Base-by-base conservation (phyloP, 2,888 invertebrate species). In the Lochmaea capreae region DNA sequence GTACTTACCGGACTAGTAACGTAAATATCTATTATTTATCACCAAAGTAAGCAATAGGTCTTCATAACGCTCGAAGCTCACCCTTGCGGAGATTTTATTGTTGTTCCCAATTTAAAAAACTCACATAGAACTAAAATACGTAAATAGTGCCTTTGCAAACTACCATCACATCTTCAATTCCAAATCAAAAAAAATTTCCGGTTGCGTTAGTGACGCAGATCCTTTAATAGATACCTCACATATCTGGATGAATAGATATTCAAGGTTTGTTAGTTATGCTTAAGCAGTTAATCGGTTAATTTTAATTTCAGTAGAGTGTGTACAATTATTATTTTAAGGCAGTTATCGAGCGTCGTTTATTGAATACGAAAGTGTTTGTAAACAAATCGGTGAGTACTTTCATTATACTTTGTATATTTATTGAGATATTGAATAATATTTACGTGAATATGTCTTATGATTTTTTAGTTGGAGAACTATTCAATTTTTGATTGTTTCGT, bases 271-370 rank as follows among this genome's bases (percentile, higher is more conserved):
- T 57, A 57, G 22, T 14, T 54, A 54, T 54, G 26, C 57, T 39
- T 67, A 54, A 54, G 57, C 9, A 57, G 57, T 57, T 67, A 67
- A 67, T 67, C 46, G 39, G 54, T 57, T 67, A 18, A 67, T 67
- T 67, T 67, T 67, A 16, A 67, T 67, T 57, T 67, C 10, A 14
- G 46, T 46, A 4, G 12, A 46, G 46, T 46, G 46, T 12, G 46
- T 46, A 42, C 18, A 57, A 57, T 18, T 42, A 33, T 67, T 16
- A 54, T 62, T 43, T 16, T 62, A 62, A 16, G 43, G 22, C 14
- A 33, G 33, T 9, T 59, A 39, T n/a, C 52, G 52, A n/a, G 52
- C 5, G 16, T 18, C 16, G 54, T 18, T 18, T 18, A 54, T 9
- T 54, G 54, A 54, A 54, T 16, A 16, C 18, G 18, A 54, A 54